Percentiles rank a stretch among this genome's conserved stretches.
phyloP scores from a whole-genome alignment of 2,888 invertebrate genomes.

The Archaeoteleia sp. region DNA sequence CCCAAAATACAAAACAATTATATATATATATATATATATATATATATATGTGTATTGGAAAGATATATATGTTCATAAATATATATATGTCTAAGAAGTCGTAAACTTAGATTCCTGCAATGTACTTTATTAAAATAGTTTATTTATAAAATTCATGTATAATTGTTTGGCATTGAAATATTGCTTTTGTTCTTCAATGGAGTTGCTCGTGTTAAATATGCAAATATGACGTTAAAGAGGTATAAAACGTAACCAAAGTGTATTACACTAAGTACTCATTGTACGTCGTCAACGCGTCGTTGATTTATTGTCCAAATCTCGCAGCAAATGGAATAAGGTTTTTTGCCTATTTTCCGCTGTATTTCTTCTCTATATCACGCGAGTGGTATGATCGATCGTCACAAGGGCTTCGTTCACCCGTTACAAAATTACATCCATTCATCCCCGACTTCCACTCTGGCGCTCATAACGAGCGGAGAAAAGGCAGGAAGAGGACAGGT shows the following conservation, averaged over 20 bases:
- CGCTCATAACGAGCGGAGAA: constrained; percentile 58
- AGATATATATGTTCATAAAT: too few species aligned
- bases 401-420: constrained; percentile 54
- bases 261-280: constrained; percentile 10
- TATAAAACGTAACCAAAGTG: constrained; percentile 7
- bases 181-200: too few species aligned
- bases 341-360: constrained; percentile 48
- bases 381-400: constrained; percentile 58
- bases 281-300: constrained; percentile 20
- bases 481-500: constrained; percentile 50
- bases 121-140: too few species aligned
- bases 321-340: constrained; percentile 41
- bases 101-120: too few species aligned
- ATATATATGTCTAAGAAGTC: too few species aligned
- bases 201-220: not conserved
- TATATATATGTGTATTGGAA: too few species aligned
- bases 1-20: too few species aligned
- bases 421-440: constrained; percentile 61
- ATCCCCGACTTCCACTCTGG: constrained; percentile 54
- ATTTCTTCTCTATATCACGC: constrained; percentile 50
- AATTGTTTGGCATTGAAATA: too few species aligned
- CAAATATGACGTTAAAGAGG: constrained; percentile 11
- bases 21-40: too few species aligned
- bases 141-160: too few species aligned
- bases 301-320: constrained; percentile 45